Conservation (phyloP, 1,140 invertebrate genomes). For the Glossosoma conforme region DNA sequence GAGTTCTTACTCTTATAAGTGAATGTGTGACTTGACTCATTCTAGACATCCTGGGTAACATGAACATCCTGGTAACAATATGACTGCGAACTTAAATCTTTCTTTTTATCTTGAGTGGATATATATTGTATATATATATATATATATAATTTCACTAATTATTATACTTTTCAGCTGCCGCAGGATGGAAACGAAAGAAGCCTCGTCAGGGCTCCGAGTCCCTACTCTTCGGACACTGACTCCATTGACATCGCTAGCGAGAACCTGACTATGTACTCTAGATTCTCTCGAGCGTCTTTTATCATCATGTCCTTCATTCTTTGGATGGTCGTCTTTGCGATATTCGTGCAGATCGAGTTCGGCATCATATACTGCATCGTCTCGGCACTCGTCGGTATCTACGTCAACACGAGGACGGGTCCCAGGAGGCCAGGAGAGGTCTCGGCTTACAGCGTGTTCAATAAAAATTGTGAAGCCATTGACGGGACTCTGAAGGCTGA, state of each 20-base stretch:
- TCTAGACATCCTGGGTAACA: too few relatives aligned
- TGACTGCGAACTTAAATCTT: too few relatives aligned
- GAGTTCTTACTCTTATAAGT: too few relatives aligned
- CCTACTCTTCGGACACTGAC: conserved; percentile 10
- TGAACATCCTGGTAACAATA: too few relatives aligned
- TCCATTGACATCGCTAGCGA: conserved; percentile 14
- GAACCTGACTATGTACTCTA: conserved; percentile 7
- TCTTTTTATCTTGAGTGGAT: too few relatives aligned
- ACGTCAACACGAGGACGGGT: conserved; percentile 72
- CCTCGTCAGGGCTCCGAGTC: conserved; percentile 13
- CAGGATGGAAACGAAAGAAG: conserved; percentile 7
- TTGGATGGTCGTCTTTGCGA: conserved; percentile 39
- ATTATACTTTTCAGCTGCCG: conserved; percentile 14
- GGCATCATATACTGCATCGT: conserved; percentile 85
- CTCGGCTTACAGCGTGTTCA: conserved; percentile 98
- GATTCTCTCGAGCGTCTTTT: conserved; percentile 11
- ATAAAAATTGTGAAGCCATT: conserved; percentile 87
- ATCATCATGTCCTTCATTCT: conserved; percentile 30
- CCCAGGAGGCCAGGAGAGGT: conserved; percentile 68
- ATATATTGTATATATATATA: too few relatives aligned
- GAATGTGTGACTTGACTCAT: too few relatives aligned
- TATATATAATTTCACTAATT: background rate
- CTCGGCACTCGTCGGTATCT: conserved; percentile 76
- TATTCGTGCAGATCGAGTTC: conserved; percentile 71
- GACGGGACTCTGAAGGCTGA: conserved; percentile 93